Base-by-base conservation (phyloP, 2,113 vertebrate genomes). In the Rana temporaria region DNA sequence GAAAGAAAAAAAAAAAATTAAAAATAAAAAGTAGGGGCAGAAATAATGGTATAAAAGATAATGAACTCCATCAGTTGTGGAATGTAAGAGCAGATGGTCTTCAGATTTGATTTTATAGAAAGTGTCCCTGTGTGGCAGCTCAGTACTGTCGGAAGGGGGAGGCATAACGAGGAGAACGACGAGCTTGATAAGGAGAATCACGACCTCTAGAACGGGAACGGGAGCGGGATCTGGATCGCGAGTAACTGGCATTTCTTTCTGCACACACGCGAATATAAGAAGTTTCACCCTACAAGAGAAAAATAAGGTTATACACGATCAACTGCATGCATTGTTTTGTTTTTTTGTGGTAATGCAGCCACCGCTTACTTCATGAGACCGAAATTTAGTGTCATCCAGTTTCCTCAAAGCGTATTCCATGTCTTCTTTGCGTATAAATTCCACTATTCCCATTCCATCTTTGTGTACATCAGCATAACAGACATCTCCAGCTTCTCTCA, bases 201-300 rank as follows among this genome's bases (percentile, higher is more conserved):
- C 96, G 96, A 55, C 95, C 95, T 77, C 96, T 92, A 85, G 96
- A 96, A 82, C 96, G 94, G 88, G 96, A 98, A 22, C 95, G 92
- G 87, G 96, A 98, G 57, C 96, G 93, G 88, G 96, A 98, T 24
- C 95, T 93, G 87, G 96, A 98, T 59, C 96, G 93, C 2, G 96
- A 96, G 59, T 95, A 97, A 91, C 91, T 96, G 68, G 92, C 90
- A 78, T 94, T 94, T 85, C 96, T 91, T 86, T 98, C 95, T 87
- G 95, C 95, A 74, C 90, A 93, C 84, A 98, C 96, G 52, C 95
- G 91, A 87, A 98, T 97, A 89, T 95, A 96, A 12, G 96, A 90
- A 2, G 95, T 96, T 90, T 98, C 96, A 63, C 96, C 96, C 96
- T 98, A 84, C 78, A 87, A 88, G 42, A 20, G 4, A 52, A 53